A percentile compares a stretch with the other conserved stretches of the same genome.
These are phyloP conservation scores for Smutsia gigantea DNA, from an alignment of 2,797 vertebrate species.

Conservation along the genomic window DNA sequence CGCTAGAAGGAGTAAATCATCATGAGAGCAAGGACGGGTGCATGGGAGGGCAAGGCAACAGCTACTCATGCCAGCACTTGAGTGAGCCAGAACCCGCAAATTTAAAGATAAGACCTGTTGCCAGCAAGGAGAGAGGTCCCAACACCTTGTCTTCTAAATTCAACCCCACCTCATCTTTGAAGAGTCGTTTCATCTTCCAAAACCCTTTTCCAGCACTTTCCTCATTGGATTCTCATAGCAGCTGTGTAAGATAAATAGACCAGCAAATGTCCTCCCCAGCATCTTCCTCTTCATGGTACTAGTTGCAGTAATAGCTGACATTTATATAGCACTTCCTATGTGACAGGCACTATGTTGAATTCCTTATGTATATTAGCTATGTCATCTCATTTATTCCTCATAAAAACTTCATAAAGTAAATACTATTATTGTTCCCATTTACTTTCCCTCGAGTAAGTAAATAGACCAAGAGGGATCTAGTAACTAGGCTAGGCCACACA, in stretches of 20 bases:
- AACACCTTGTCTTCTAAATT: not conserved
- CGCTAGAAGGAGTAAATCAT: not conserved
- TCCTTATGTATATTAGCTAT: not conserved
- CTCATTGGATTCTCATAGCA: not conserved
- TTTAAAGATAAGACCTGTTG: not conserved
- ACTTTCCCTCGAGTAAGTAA: constrained; percentile 22
- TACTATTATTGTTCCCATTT: not conserved
- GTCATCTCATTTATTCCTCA: constrained; percentile 7
- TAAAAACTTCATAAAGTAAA: not conserved
- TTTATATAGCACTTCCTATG: not conserved
- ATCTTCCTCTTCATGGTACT: not conserved
- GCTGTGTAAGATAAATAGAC: not conserved
- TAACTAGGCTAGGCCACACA: not conserved
- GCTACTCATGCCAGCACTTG: not conserved
- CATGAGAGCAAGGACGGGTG: not conserved
- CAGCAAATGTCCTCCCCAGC: not conserved
- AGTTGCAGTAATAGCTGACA: not conserved
- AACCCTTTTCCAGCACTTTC: not conserved
- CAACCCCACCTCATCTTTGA: constrained; percentile 3
- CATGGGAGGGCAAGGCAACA: not conserved
- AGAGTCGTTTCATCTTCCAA: constrained; percentile 28
- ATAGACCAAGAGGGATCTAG: not conserved
- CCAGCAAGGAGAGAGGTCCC: not conserved
- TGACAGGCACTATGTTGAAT: not conserved
- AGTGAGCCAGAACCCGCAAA: not conserved